phyloP scores from a whole-genome alignment of 2,797 vertebrate genomes.

The Poecilia wingei region DNA sequence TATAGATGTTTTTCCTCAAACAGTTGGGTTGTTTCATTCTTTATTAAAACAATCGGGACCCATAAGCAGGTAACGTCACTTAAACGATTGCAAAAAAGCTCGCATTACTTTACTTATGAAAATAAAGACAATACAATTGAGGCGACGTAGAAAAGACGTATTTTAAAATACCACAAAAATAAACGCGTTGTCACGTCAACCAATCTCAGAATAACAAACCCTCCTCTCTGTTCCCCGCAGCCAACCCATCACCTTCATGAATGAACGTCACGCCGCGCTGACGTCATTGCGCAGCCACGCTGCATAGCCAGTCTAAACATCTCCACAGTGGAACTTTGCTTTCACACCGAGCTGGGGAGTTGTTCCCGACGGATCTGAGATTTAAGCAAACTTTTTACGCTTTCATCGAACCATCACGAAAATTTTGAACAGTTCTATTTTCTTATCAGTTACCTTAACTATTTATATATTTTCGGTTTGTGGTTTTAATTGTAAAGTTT shows the following conservation, averaged over 20 bases:
- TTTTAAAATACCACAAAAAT: background rate
- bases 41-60: background rate
- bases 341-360: constrained; percentile 10
- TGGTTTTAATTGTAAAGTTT: background rate
- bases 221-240: background rate
- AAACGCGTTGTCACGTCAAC: background rate
- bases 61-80: background rate
- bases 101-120: background rate
- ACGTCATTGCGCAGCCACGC: constrained; percentile 70
- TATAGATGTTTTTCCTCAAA: background rate
- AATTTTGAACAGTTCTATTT: background rate
- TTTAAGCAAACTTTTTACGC: constrained; percentile 10
- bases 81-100: background rate
- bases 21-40: background rate
- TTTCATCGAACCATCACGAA: constrained; percentile 5
- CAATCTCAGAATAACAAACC: constrained; percentile 3
- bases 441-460: background rate
- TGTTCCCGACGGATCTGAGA: background rate
- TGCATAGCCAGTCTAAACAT: constrained; percentile 65
- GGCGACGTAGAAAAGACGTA: background rate
- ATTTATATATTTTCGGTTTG: background rate
- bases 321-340: constrained; percentile 37
- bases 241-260: background rate
- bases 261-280: constrained; percentile 48
- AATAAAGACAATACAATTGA: background rate